Conservation (phyloP, 2,888 invertebrate genomes). For the Cataglyphis rosenhaueri region DNA sequence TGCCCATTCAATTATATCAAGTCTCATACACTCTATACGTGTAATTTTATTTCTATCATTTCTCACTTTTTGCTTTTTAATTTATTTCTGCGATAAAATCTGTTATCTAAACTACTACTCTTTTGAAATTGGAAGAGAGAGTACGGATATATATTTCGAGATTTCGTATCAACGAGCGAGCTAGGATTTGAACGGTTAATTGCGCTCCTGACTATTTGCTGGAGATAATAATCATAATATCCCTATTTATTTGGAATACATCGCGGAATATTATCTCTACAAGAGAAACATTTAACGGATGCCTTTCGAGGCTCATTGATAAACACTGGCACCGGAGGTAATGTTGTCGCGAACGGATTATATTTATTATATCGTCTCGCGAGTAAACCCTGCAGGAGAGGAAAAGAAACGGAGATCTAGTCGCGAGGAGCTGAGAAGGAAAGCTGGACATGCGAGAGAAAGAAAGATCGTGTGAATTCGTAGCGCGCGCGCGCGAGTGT, state of each 20-base stretch:
- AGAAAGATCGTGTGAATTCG: slow-evolving; percentile 43
- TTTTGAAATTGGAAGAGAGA: neutral
- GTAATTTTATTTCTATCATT: slow-evolving; percentile 6
- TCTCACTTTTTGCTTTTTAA: slow-evolving; percentile 7
- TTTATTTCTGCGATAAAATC: neutral
- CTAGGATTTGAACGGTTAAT: neutral
- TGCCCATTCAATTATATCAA: neutral
- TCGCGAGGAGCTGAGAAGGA: neutral
- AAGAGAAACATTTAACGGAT: slow-evolving; percentile 1
- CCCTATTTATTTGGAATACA: slow-evolving; percentile 17
- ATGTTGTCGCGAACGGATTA: slow-evolving; percentile 6
- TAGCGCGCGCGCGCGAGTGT: slow-evolving; percentile 17
- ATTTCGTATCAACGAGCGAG: neutral
- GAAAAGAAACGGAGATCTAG: neutral
- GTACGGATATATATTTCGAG: neutral
- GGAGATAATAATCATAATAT: slow-evolving; percentile 10
- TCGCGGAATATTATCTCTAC: slow-evolving; percentile 1
- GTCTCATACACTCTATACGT: neutral
- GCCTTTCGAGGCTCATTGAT: slow-evolving; percentile 18
- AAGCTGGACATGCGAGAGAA: neutral
- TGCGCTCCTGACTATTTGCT: neutral
- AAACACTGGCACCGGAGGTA: neutral
- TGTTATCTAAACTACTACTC: neutral
- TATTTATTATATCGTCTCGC: slow-evolving; percentile 59
- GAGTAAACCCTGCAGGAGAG: slow-evolving; percentile 33